Base-by-base conservation (phyloP, 2,888 invertebrate genomes). In the Acronicta alni region DNA sequence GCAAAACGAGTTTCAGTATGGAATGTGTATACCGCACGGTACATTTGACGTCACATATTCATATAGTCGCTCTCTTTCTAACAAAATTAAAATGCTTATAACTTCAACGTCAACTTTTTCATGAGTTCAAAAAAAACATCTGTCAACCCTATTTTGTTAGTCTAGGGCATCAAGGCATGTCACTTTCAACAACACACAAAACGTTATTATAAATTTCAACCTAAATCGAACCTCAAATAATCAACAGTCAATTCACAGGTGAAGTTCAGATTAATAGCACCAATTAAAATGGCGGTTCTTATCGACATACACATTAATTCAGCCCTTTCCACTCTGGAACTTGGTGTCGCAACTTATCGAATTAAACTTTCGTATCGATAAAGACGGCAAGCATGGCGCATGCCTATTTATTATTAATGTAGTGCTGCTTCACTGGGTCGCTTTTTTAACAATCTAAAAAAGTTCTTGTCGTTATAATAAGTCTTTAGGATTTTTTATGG, bases 281-380 rank as follows among this genome's bases (percentile, higher is more conserved):
- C 72, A 71, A 75, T 79, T 72, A 66, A 77, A 75, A 62, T 69
- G 57, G 56, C 51, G 47, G 46, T 32, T 60, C 74, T 74, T 78
- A 79, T 77, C 73, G 73, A 58, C 51, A 51, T 26, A 65, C 57
- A 64, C 72, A 77, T 74, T 77, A 73, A 78, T 72, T 79, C 46
- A 61, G 47, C 37, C 42, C 23, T 53, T 10, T 26, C 52, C 37
- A 37, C 42, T 47, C 49, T 53, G 47, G 16, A 67, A 69, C 46
- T 70, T 62, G 26, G 57, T 17, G 46, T 48, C 48, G 16, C 52
- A 75, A 75, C 57, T 78, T 78, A 71, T 62, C 67, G 65, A 61
- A 75, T 76, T 71, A 59, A 77, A 77, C 65, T 77, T 76, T 72
- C 61, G 57, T 75, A 73, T 71, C 60, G 60, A 69, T 58, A 66